A percentile compares a stretch with the other conserved stretches of the same genome.
phyloP scores from a whole-genome alignment of 2,797 vertebrate genomes.

The Tragopan temminckii region DNA sequence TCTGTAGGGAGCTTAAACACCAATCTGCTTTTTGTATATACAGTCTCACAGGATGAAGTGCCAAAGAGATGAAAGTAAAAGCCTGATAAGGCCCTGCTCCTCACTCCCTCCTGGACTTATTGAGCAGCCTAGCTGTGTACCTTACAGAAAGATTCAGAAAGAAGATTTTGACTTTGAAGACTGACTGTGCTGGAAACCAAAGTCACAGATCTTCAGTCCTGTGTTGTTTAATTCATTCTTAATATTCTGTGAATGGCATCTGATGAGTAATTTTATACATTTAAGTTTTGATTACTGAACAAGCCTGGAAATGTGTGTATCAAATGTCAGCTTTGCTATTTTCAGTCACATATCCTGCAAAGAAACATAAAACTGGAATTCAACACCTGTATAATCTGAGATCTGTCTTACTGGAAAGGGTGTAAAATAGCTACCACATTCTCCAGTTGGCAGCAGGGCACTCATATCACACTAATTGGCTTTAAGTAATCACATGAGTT shows the following conservation, averaged over 20 bases:
- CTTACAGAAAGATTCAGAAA: slow-evolving; percentile 54
- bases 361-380: background rate
- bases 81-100: slow-evolving; percentile 23
- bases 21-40: slow-evolving; percentile 28
- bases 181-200: slow-evolving; percentile 61
- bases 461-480: background rate
- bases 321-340: slow-evolving; percentile 34
- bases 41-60: slow-evolving; percentile 38
- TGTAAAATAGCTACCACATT: slow-evolving; percentile 6
- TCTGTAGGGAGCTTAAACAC: slow-evolving; percentile 44
- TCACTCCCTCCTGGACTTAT: background rate
- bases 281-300: slow-evolving; percentile 36
- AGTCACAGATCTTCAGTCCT: slow-evolving; percentile 50
- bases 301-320: slow-evolving; percentile 25
- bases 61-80: slow-evolving; percentile 35
- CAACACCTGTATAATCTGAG: background rate
- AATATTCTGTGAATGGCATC: slow-evolving; percentile 67
- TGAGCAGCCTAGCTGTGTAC: slow-evolving; percentile 41
- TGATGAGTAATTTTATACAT: slow-evolving; percentile 72
- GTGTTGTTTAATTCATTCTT: slow-evolving; percentile 65
- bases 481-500: background rate
- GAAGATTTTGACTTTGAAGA: slow-evolving; percentile 63
- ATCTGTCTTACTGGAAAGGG: background rate
- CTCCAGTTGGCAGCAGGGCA: slow-evolving; percentile 18
- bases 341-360: slow-evolving; percentile 2